Percentiles rank a stretch among this genome's conserved stretches.
Evolutionary conservation across 2,888 invertebrate genomes (phyloP).

Genomic region (Drosophila nigritarsus): DNA sequence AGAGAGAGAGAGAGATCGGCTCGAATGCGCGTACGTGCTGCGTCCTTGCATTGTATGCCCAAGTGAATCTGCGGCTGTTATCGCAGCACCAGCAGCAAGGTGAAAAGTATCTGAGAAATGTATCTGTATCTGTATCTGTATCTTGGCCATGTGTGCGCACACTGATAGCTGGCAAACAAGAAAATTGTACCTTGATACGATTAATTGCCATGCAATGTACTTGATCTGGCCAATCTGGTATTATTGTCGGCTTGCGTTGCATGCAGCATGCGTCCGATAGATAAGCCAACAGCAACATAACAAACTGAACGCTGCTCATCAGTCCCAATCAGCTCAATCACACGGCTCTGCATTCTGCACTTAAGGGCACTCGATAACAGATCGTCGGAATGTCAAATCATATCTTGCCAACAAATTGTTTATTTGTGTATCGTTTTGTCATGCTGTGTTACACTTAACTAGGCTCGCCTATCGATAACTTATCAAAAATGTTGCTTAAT

Average conservation of each 20-base stretch:
- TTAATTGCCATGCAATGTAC: conserved; percentile 17
- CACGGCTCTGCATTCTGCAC: background rate
- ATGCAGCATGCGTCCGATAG: background rate
- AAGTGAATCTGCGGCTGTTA: conserved; percentile 23
- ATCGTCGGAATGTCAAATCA: background rate
- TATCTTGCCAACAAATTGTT: background rate
- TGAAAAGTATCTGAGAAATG: conserved; percentile 55
- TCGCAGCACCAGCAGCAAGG: conserved; percentile 51
- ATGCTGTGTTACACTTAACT: background rate
- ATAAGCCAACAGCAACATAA: background rate
- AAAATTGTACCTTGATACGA: conserved; percentile 37
- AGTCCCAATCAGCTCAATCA: background rate
- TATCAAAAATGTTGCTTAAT: background rate
- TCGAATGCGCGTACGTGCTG: conserved; percentile 31
- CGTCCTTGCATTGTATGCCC: conserved; percentile 59
- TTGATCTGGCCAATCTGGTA: conserved; percentile 38
- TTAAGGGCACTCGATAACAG: background rate
- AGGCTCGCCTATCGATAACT: background rate
- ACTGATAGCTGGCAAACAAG: conserved; percentile 38
- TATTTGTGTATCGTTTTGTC: background rate
- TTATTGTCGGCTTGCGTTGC: conserved; percentile 17
- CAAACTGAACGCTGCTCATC: background rate
- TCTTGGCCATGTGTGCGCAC: conserved; percentile 27
- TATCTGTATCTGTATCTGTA: conserved; percentile 34
- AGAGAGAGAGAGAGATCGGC: background rate